These are phyloP conservation scores for Mastacembelus armatus DNA, from an alignment of 2,797 vertebrate genomes.

Conservation along the genomic window DNA sequence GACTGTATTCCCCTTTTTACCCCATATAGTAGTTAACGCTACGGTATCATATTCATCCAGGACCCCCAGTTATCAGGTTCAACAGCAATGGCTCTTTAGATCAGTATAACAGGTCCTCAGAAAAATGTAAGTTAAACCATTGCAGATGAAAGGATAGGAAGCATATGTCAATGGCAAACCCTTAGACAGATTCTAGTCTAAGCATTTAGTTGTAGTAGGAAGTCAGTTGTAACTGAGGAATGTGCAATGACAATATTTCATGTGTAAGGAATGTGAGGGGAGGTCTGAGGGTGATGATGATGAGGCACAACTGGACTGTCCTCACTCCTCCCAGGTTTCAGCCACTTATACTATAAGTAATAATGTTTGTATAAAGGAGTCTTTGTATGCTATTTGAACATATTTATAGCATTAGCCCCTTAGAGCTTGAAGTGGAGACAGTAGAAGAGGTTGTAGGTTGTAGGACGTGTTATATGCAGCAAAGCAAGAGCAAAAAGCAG, in stretches of 20 bases:
- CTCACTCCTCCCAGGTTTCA: conserved; percentile 40
- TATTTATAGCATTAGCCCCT: neutral
- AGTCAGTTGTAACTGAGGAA: conserved; percentile 40
- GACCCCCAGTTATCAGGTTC: conserved; percentile 5
- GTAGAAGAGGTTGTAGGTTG: neutral
- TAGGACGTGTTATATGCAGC: too few species aligned
- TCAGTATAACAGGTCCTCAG: too few species aligned
- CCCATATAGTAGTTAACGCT: neutral
- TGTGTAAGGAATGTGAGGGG: conserved; percentile 45
- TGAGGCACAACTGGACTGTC: conserved; percentile 48
- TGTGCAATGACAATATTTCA: conserved; percentile 60
- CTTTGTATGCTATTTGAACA: neutral
- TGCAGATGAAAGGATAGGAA: conserved; percentile 20
- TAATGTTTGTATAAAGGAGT: neutral
- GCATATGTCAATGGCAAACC: conserved; percentile 4
- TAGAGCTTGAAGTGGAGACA: neutral
- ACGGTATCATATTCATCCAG: conserved; percentile 11
- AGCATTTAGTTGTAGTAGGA: conserved; percentile 31
- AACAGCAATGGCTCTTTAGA: conserved; percentile 21
- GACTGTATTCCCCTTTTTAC: neutral
- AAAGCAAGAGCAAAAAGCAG: too few species aligned
- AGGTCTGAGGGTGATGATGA: conserved; percentile 17
- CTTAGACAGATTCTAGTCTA: conserved; percentile 14
- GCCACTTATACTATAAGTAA: conserved; percentile 12
- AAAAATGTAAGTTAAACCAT: conserved; percentile 33